Conservation (phyloP, 2,888 invertebrate genomes). For the Eudasyphora cyanicolor region DNA sequence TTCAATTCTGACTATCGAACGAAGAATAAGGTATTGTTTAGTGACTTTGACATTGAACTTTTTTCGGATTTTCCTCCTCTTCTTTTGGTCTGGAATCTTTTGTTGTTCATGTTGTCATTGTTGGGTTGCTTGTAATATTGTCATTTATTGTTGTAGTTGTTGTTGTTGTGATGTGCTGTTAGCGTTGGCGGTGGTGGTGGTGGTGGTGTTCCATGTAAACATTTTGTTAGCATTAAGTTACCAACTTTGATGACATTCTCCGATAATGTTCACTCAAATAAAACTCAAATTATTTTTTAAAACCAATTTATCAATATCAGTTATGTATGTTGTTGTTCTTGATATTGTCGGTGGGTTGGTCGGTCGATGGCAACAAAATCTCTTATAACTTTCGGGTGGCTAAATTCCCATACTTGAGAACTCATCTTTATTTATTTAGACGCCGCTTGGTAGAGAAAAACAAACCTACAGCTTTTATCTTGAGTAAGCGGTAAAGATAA, state of each 20-base stretch:
- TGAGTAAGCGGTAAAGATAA: background rate
- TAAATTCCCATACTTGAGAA: conserved; percentile 10
- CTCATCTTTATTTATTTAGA: background rate
- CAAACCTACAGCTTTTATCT: conserved; percentile 5
- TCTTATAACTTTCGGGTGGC: background rate
- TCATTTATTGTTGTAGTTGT: conserved; percentile 44
- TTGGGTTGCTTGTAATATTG: conserved; percentile 58
- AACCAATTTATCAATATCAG: conserved; percentile 65
- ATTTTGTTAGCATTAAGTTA: conserved; percentile 66
- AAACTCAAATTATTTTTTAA: conserved; percentile 64
- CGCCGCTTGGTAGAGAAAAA: background rate
- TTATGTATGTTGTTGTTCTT: conserved; percentile 35
- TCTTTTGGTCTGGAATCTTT: conserved; percentile 24
- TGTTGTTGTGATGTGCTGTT: conserved; percentile 66
- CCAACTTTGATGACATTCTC: conserved; percentile 65
- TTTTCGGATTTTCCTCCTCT: conserved; percentile 15
- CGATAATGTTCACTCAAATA: conserved; percentile 65
- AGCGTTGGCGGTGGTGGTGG: conserved; percentile 47
- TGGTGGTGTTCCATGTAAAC: conserved; percentile 60
- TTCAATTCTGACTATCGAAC: no score
- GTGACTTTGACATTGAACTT: conserved; percentile 68
- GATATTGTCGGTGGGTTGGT: background rate
- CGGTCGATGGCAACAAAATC: conserved; percentile 13
- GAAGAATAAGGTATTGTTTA: conserved; percentile 22
- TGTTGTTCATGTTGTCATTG: conserved; percentile 46